Conservation (phyloP, 2,888 invertebrate species). For the Leptopilina drosophilae region DNA sequence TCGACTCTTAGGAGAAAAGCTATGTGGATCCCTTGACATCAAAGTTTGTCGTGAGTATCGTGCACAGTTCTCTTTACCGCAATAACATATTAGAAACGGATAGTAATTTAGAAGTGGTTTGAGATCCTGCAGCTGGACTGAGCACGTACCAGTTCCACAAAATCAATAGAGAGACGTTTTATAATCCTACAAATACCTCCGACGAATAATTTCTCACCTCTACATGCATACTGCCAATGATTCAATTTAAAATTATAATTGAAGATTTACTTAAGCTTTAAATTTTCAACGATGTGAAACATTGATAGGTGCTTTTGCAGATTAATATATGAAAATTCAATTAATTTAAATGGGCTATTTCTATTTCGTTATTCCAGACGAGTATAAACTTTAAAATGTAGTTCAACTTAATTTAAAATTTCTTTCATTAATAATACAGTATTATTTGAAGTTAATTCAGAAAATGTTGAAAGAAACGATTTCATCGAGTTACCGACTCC, state of each 20-base stretch:
- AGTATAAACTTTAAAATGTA: too few relatives aligned
- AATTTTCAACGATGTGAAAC: neutral
- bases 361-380: too few relatives aligned
- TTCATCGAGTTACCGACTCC: too few relatives aligned
- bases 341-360: neutral
- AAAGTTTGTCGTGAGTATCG: constrained; percentile 9
- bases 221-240: neutral
- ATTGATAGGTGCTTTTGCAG: too few relatives aligned
- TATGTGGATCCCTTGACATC: constrained; percentile 15
- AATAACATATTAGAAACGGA: constrained; percentile 13
- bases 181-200: constrained; percentile 9
- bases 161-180: neutral
- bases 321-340: neutral
- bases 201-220: constrained; percentile 21
- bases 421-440: too few relatives aligned
- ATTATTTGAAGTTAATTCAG: too few relatives aligned
- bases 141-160: neutral
- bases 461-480: too few relatives aligned
- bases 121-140: constrained; percentile 18
- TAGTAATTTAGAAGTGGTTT: neutral
- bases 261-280: neutral
- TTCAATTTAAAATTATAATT: constrained; percentile 17
- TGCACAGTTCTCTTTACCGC: neutral
- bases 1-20: neutral
- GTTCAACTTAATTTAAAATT: too few relatives aligned